Base-by-base conservation (phyloP, 1,140 invertebrate species). In the Micrasema minimum region DNA sequence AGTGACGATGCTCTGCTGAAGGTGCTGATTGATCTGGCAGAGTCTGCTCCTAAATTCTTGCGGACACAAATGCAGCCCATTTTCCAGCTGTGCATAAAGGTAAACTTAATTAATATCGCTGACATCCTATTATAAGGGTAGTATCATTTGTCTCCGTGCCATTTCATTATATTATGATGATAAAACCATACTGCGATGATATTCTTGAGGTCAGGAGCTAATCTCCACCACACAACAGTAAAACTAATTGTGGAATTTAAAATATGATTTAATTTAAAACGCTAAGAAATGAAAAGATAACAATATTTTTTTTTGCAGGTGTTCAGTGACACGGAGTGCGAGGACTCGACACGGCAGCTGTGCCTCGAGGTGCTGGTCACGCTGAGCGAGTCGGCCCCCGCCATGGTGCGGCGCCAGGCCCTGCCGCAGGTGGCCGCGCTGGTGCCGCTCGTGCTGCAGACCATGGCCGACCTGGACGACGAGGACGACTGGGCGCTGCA, bases 381-480 rank as follows among this genome's bases (percentile, higher is more conserved):
- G 2, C 80, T 99, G 57, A 90, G 96, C 41, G 98, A 99, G 87
- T 95, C 93, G 41, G 96, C 96, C 0, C 92, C 98, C 12, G 93
- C 95, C 1, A 98, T 98, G 93, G 91, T 99, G 12, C 89, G 97
- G 14, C 99, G 98, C 83, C 89, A 92, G 76, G 91, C 91, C 11
- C 87, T 87, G 2, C 92, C 92, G 78, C 95, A 95, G 73, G 89
- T 99, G 64, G 86, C 89, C 37, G 80, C 87, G 14, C 82, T 95
- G 73, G 91, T 98, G 14, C 92, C 93, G 0, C 85, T 95, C 64
- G 89, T 98, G 62, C 83, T 99, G 46, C 90, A 92, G 78, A 94
- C 99, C 91, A 99, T 99, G 97, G 95, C 96, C 10, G 96, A 99
- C 78, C 82, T 99, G 43, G 97, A 99, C 26, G 96, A 99, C 18